These are phyloP conservation scores for Orthosia cruda DNA, from an alignment of 2,888 invertebrate species.

Conservation along the genomic window DNA sequence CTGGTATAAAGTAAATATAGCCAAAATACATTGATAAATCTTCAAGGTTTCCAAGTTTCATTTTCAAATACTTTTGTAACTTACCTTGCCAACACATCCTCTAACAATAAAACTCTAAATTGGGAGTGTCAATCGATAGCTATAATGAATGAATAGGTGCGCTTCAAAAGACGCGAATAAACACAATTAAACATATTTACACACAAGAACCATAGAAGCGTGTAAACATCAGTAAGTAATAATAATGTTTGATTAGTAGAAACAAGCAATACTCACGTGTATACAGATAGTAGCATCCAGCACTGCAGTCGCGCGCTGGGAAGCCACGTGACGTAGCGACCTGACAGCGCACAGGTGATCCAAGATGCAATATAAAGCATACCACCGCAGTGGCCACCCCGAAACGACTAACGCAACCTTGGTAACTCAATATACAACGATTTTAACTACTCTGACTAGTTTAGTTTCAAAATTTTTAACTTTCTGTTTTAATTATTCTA, in stretches of 20 bases:
- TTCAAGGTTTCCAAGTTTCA: background rate
- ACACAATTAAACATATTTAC: conserved; percentile 20
- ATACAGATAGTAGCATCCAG: conserved; percentile 94
- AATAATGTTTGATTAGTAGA: conserved; percentile 52
- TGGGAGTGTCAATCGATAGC: background rate
- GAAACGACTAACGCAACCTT: conserved; percentile 77
- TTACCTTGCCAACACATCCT: background rate
- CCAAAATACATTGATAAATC: background rate
- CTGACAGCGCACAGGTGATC: conserved; percentile 92
- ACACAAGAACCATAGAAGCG: conserved; percentile 17
- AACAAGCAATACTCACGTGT: conserved; percentile 91
- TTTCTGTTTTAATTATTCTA: conserved; percentile 4
- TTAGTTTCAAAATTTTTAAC: conserved; percentile 66
- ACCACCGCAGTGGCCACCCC: conserved; percentile 89
- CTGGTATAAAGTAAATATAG: background rate
- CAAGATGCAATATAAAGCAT: conserved; percentile 91
- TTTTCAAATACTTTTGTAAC: background rate
- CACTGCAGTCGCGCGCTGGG: conserved; percentile 92
- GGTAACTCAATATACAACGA: conserved; percentile 86
- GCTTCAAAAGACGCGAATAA: conserved; percentile 9
- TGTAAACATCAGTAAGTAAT: conserved; percentile 30
- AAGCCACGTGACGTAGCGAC: conserved; percentile 92
- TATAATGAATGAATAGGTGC: background rate
- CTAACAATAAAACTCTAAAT: background rate
- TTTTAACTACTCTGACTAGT: conserved; percentile 86